Evolutionary conservation across 2,797 vertebrate genomes (phyloP).

Genomic region (Lepidocolaptes lacrymiger): DNA sequence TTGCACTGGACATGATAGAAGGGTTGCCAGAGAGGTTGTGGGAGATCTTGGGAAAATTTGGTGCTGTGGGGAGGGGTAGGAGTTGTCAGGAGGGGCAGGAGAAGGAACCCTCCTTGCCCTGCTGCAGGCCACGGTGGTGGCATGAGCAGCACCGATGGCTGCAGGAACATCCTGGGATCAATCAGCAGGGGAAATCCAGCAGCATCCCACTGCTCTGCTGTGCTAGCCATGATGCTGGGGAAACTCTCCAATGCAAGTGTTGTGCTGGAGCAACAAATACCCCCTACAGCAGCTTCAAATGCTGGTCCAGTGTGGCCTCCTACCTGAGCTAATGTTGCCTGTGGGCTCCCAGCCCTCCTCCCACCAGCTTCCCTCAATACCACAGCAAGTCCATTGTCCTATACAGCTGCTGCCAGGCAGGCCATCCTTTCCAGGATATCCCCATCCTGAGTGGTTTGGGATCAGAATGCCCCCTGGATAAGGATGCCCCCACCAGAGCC

Average conservation of each 20-base stretch:
- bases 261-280: background rate
- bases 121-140: background rate
- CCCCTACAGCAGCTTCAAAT: background rate
- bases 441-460: background rate
- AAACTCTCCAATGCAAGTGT: background rate
- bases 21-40: background rate
- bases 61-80: background rate
- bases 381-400: rapidly evolving
- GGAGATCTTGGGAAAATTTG: background rate
- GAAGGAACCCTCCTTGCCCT: background rate
- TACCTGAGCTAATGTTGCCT: background rate
- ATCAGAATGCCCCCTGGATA: rapidly evolving
- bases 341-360: background rate
- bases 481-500: rapidly evolving
- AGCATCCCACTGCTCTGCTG: rapidly evolving
- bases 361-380: background rate
- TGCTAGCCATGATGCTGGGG: background rate
- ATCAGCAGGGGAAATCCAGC: background rate
- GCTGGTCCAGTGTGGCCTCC: rapidly evolving
- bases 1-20: background rate
- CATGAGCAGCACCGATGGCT: background rate
- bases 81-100: background rate
- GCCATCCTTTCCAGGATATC: rapidly evolving
- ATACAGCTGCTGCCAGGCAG: background rate
- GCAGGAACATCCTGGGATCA: background rate